Conservation (phyloP, 1,140 invertebrate genomes). For the Drosophila repletoides region DNA sequence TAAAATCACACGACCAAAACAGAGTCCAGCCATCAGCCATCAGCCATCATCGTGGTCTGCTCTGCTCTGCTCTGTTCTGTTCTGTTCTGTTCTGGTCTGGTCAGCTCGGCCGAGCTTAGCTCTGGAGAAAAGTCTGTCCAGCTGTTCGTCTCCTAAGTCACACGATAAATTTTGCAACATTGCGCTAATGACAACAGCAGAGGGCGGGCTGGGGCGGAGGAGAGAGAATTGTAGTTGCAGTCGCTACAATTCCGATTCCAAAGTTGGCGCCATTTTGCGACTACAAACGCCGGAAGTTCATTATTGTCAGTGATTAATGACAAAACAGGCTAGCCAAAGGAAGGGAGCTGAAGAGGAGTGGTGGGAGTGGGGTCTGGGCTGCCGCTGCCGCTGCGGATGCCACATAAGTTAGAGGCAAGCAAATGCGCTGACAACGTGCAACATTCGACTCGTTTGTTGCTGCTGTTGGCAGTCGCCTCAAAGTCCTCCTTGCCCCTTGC, state of each 20-base stretch:
- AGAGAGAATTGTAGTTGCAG: slow-evolving; percentile 14
- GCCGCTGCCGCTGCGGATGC: slow-evolving; percentile 33
- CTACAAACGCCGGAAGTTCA: slow-evolving; percentile 78
- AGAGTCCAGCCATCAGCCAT: slow-evolving; percentile 41
- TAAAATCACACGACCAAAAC: slow-evolving; percentile 73
- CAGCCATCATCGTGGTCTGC: slow-evolving; percentile 14
- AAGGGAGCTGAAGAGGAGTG: neutral
- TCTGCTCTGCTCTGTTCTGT: slow-evolving; percentile 15
- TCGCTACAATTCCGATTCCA: slow-evolving; percentile 35
- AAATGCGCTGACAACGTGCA: slow-evolving; percentile 36
- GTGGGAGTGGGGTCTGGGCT: neutral
- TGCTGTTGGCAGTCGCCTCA: slow-evolving; percentile 40
- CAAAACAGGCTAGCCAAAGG: slow-evolving; percentile 36
- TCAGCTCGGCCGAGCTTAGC: neutral
- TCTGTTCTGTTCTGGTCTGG: slow-evolving; percentile 24
- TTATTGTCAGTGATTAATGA: slow-evolving; percentile 82
- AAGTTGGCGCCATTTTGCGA: slow-evolving; percentile 45
- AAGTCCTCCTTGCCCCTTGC: neutral
- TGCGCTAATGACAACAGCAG: slow-evolving; percentile 68
- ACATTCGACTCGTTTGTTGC: slow-evolving; percentile 3
- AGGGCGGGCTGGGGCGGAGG: neutral
- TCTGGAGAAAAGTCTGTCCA: slow-evolving; percentile 1
- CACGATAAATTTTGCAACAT: slow-evolving; percentile 80
- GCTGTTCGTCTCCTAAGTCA: slow-evolving; percentile 61
- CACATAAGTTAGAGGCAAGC: slow-evolving; percentile 70